Evolutionary conservation across 2,797 vertebrate genomes (phyloP).

Genomic region (Perodicticus potto): DNA sequence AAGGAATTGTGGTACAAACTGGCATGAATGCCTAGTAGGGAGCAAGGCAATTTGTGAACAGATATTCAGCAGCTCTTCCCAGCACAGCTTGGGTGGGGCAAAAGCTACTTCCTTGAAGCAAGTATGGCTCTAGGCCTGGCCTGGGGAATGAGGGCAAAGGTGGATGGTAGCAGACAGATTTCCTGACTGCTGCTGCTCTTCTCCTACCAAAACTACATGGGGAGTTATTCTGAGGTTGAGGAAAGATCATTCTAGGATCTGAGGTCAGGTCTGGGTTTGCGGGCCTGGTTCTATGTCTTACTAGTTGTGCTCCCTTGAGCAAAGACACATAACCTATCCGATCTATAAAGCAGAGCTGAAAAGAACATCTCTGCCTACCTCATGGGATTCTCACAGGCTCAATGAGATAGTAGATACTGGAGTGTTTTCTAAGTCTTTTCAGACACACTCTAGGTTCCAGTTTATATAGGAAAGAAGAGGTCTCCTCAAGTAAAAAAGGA

Average conservation of each 20-base stretch:
- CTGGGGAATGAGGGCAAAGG: neutral
- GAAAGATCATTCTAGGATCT: neutral
- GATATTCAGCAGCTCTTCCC: neutral
- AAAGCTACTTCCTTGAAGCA: neutral
- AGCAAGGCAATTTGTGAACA: conserved; percentile 55
- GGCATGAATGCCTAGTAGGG: conserved; percentile 58
- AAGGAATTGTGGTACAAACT: conserved; percentile 39
- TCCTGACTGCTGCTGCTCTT: neutral
- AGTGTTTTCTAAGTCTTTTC: neutral
- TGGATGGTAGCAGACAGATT: neutral
- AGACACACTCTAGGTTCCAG: neutral
- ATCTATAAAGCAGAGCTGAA: neutral
- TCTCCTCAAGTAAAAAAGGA: neutral
- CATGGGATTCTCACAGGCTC: neutral
- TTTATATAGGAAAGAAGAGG: neutral
- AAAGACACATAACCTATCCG: neutral
- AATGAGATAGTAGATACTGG: neutral
- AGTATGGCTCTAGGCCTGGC: neutral
- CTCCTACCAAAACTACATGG: neutral
- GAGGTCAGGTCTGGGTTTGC: neutral
- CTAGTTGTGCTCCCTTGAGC: neutral
- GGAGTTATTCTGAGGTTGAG: neutral
- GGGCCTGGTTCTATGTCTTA: neutral
- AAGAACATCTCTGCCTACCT: neutral
- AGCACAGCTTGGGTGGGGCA: neutral